These are phyloP conservation scores for Hofmannophila pseudospretella DNA, from an alignment of 2,888 invertebrate species.

Conservation along the genomic window DNA sequence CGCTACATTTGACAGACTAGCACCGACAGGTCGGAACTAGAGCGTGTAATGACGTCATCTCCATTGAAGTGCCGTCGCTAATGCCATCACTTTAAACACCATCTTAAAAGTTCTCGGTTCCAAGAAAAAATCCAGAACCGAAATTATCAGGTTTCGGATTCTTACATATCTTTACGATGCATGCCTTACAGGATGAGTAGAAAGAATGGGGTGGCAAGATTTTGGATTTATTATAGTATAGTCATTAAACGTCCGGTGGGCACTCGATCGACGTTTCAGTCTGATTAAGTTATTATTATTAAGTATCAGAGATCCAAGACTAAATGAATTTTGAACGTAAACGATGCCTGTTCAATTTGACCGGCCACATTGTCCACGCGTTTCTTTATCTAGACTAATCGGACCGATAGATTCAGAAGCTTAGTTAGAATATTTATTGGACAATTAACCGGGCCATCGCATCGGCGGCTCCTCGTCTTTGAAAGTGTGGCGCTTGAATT, in stretches of 20 bases:
- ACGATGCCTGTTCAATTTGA: background rate
- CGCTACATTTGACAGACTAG: slow-evolving; percentile 39
- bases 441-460: slow-evolving; percentile 19
- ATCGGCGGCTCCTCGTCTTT: slow-evolving; percentile 17
- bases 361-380: background rate
- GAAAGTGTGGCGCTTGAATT: slow-evolving; percentile 36
- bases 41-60: slow-evolving; percentile 58
- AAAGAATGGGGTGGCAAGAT: too few relatives aligned
- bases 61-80: slow-evolving; percentile 33
- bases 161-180: too few relatives aligned
- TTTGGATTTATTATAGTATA: too few relatives aligned
- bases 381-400: slow-evolving; percentile 4
- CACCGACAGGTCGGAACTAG: slow-evolving; percentile 58
- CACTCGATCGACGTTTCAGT: too few relatives aligned
- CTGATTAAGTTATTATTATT: too few relatives aligned
- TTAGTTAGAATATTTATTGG: slow-evolving; percentile 17
- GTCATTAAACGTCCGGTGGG: too few relatives aligned
- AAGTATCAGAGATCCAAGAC: too few relatives aligned
- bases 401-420: slow-evolving; percentile 9
- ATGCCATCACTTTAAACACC: slow-evolving; percentile 9
- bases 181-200: too few relatives aligned
- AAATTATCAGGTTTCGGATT: too few relatives aligned
- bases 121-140: too few relatives aligned
- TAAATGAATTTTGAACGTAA: too few relatives aligned
- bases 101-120: background rate